Base-by-base conservation (phyloP, 2,113 vertebrate species). In the Pavo muticus region DNA sequence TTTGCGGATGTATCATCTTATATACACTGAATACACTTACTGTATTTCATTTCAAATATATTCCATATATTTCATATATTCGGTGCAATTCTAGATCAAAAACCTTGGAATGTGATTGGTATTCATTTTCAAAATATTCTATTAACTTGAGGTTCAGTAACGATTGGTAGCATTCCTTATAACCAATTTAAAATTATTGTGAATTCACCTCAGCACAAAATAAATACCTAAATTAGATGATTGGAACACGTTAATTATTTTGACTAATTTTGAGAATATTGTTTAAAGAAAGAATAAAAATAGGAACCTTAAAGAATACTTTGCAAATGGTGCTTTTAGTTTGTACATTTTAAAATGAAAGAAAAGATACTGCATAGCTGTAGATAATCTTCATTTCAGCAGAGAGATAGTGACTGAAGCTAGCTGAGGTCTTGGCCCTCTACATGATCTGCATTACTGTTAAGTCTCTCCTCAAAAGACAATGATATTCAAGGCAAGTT, bases 351-450 rank as follows among this genome's bases (percentile, higher is more conserved):
- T 83, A 52, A 76, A 83, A 67, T 30, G 24, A 93, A 91, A 91
- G 44, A 68, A 63, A 69, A 85, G 23, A 48, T 40, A 79, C 5
- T 67, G 40, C 7, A 2, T 87, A 82, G 54, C 82, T 93, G 37
- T 73, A 94, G 81, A 47, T 64, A 72, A n/a, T 56, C 56, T 77
- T 68, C 35, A 74, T 93, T 88, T 94, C 42, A 52, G 13, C 74
- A 90, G 50, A 80, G 72, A 63, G 25, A 60, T 74, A 60, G 47
- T n/a, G 29, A 64, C 76, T 88, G 86, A 71, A 90, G 61, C 42
- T 63, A 68, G 79, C 72, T 75, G 70, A 92, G 87, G 77, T 92
- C 94, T 75, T 92, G 73, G 93, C 81, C 61, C 18, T 61, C 10
- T 12, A 40, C 67, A 57, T 87, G 92, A 82, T 75, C 74, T 45